Evolutionary conservation across 1,140 invertebrate species (phyloP), one percentile per base, ranked within the genome.

Genomic region (Drosophila insularis): DNA sequence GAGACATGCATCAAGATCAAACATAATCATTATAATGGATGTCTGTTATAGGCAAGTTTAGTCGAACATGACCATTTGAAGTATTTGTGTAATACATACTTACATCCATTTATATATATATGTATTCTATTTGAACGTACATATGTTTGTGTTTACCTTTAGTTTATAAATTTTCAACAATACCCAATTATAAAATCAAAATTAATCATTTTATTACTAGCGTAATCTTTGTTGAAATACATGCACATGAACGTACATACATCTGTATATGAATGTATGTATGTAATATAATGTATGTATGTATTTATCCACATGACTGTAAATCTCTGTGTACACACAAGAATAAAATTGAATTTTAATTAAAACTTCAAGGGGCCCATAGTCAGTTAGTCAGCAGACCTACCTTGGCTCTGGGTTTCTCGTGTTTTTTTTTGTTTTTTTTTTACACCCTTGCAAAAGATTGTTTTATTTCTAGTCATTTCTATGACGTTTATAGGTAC

Each of bases 11-110:
- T 50, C 43, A 50, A 50, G 43, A 50, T 50, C 43, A 50, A 21
- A 50, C 43, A 50, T 50, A 50, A 50, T 50, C 43, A 50, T 50
- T 50, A 11, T 17, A 50, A 50, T 50, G 43, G 8, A 50, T 50
- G 43, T 50, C 43, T 50, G 43, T 21, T 50, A 50, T 50, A 50
- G 43, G 43, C 43, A 50, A 19, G 43, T 50, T 50, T 50, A 50
- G 43, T 50, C 43, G 19, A 50, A 50, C 17, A 50, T 50, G 43
- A 50, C 43, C 43, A 50, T 50, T 50, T 50, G 43, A 50, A 50
- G 43, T 50, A 50, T 50, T 21, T 50, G 6, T 50, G 17, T 21
- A 21, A 50, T 50, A 50, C 7, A 50, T 50, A 21, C n/a, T 10
- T 50, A 50, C 19, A 21, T 50, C 3, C 17, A 50, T 21, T 4